phyloP scores from a whole-genome alignment of 2,888 invertebrate genomes.

The Temnothorax ravouxi region DNA sequence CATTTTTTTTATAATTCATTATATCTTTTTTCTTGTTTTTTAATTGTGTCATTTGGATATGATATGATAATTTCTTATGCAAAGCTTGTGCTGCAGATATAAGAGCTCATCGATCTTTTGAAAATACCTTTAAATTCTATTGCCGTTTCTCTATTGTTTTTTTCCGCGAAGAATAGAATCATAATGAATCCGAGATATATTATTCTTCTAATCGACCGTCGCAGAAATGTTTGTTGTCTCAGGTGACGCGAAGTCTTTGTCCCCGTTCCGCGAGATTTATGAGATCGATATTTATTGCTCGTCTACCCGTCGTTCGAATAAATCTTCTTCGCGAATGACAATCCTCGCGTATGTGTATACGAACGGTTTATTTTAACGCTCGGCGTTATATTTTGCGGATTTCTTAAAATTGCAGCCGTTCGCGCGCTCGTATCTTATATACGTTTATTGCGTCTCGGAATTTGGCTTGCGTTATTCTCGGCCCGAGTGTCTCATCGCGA shows the following conservation, averaged over 20 bases:
- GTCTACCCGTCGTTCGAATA: not conserved
- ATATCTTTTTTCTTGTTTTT: not conserved
- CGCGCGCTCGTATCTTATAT: not conserved
- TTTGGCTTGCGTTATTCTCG: constrained; percentile 12
- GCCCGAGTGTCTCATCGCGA: not conserved
- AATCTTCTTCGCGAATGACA: constrained; percentile 4
- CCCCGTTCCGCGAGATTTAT: constrained; percentile 57
- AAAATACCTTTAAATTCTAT: not conserved
- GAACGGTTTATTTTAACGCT: not conserved
- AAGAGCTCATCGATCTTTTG: not conserved
- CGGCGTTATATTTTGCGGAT: not conserved
- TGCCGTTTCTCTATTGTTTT: not conserved
- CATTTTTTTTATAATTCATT: not conserved
- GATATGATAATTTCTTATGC: not conserved
- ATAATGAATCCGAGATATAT: constrained; percentile 1
- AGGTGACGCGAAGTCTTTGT: constrained; percentile 50
- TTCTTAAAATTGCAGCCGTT: constrained; percentile 17
- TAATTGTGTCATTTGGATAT: not conserved
- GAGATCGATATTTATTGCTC: constrained; percentile 26
- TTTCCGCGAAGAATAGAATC: constrained; percentile 1
- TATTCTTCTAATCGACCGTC: constrained; percentile 7
- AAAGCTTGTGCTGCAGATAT: not conserved
- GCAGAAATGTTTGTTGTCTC: constrained; percentile 1
- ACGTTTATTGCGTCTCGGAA: constrained; percentile 26
- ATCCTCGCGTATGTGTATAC: not conserved